Evolutionary conservation across 2,797 vertebrate species (phyloP), one percentile per base, ranked within the genome.

Genomic region (Neosalanx taihuensis): DNA sequence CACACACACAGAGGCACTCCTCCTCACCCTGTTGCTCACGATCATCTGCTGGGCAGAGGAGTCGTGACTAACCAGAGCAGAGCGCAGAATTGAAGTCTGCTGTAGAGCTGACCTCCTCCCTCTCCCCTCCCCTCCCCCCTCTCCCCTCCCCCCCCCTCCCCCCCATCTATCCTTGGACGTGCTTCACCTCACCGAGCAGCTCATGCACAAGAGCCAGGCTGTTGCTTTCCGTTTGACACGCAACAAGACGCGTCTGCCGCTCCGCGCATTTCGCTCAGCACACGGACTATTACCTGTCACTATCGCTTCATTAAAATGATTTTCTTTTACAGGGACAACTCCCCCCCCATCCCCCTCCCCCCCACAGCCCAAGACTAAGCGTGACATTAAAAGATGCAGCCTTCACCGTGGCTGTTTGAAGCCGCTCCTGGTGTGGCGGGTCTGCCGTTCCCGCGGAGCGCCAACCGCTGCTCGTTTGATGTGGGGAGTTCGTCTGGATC

Each of bases 31-130:
- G 84, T 87, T 89, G 87, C 84, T 87, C 75, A 18, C 57, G 75
- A 79, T 89, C 84, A 83, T 89, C 83, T 83, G 81, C 78, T 80
- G 81, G 87, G 77, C 85, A 86, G 76, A 84, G 64, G 79, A 90
- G 85, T 92, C 91, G 89, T 92, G 89, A 89, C 90, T 89, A 88
- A 86, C 85, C 80, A 74, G 66, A 84, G 79, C 69, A 18, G 77
- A 29, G 67, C 81, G 72, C 71, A 71, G 75, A 67, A 78, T 73
- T 71, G 64, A 78, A 81, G 79, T 73, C 75, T 78, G 78, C 79
- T 46, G 74, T 72, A 69, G 64, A 56, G 62, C 68, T 74, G 53
- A 31, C 63, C 1, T 65, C 62, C 59, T 31, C 62, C 56, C 15
- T 18, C 10, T n/a, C 64, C 62, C 5, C 26, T 5, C 30, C 4